Base-by-base conservation (phyloP, 1,140 invertebrate genomes). In the Pogonognathellus flavescens region DNA sequence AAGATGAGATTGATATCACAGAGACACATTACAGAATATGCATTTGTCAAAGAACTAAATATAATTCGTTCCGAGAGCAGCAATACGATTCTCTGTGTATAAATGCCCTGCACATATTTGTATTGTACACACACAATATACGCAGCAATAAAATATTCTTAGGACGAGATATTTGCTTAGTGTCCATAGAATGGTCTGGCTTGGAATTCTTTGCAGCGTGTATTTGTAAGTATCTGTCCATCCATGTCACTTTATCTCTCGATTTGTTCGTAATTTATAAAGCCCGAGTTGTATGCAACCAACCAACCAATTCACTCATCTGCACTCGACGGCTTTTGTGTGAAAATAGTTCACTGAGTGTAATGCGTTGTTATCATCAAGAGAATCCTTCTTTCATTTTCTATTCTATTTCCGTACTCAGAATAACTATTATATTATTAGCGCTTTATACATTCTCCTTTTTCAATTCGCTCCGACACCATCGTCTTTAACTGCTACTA, bases 291-390 rank as follows among this genome's bases (percentile, higher is more conserved):
- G 31, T 41, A 41, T 41, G 31, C 31, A 41, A 41, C 31, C 41
- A 76, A n/a, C 41, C 41, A 76, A 31, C 70, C 70, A 76, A 50
- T 31, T 76, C 70, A 76, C 70, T 76, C 70, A 76, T 49, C 70
- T 76, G 70, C 70, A 76, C 70, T 76, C 70, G 70, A 76, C 70
- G 70, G 70, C 70, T 76, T 66, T 76, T 76, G 70, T 76, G 70
- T 76, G 70, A 76, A 76, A 76, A 76, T 31, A 76, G 41, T 31
- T 76, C 31, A 49, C 25, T 49, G 70, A 76, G 70, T 76, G 70
- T 76, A 76, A 76, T 76, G 70, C 70, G 70, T 49, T 50, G n/a
- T 76, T 76, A 76, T 76, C 70, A 76, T 49, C 70, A 76, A 76
- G n/a, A n/a, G 70, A 76, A 76, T 76, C 70, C 70, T 76, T 76